Evolutionary conservation across 2,113 vertebrate species (phyloP), one percentile per base, ranked within the genome.

Genomic region (Cyrtonyx montezumae): DNA sequence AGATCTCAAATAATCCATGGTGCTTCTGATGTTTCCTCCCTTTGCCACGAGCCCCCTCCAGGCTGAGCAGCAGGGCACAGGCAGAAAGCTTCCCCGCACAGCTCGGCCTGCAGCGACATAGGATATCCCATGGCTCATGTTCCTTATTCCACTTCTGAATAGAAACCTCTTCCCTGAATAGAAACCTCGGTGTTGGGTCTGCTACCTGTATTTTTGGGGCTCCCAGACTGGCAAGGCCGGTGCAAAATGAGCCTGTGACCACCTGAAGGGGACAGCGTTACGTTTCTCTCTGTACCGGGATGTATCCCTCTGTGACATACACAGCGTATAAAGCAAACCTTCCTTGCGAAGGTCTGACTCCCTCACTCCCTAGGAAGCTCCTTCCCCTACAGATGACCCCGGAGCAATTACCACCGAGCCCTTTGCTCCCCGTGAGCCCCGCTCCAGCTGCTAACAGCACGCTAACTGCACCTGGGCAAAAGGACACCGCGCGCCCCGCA

Each of bases 21-120:
- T 23, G 75, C n/a, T 93, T 96, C 88, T 43, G 21, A 86, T 25
- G 45, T 73, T 53, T 53, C 37, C 62, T 82, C 93, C 90, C 91
- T 95, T 95, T 92, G 73, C 95, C 61, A 87, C 1, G 1, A 93
- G 74, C 84, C 73, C 58, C 73, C 55, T 2, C 25, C 63, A 59
- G 58, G 59, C 49, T 91, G 79, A 67, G 80, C 81, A 43, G 59
- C 34, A 69, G 65, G 58, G 40, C 58, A 36, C 0, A 56, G 53
- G 55, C 66, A 75, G 37, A 61, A 86, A 58, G 15, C 58, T 16
- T 42, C 16, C 19, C 14, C 8, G 49, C n/a, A 40, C 36, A 48
- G n/a, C 18, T 30, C 74, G 32, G 58, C 58, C 45, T 23, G 34
- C 0, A 0, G n/a, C 17, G 37, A 79, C 46, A 19, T 2, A 45